Conservation (phyloP, 2,113 vertebrate species). For the Platichthys flesus region DNA sequence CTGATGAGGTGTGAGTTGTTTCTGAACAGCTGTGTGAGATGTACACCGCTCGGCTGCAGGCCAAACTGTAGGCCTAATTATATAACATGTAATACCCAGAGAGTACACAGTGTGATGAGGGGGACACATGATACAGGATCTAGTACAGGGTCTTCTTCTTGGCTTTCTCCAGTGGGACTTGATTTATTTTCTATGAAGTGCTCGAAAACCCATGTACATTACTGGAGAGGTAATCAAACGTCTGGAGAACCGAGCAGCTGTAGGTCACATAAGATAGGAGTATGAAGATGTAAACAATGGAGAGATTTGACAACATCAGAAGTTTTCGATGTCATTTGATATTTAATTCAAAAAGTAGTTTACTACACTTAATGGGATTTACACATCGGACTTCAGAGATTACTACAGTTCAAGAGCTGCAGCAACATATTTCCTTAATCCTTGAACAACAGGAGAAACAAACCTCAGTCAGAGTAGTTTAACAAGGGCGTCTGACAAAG, state of each 20-base stretch:
- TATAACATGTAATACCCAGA: slow-evolving; percentile 32
- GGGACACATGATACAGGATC: slow-evolving; percentile 52
- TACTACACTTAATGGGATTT: background rate
- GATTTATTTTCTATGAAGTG: slow-evolving; percentile 29
- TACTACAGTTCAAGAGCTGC: background rate
- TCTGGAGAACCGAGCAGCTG: background rate
- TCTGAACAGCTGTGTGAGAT: slow-evolving; percentile 48
- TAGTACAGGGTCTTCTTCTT: slow-evolving; percentile 7
- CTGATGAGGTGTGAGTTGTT: slow-evolving; percentile 1
- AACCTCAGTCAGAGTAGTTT: background rate
- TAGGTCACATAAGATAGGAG: background rate
- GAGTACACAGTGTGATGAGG: background rate
- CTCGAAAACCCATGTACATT: slow-evolving; percentile 15
- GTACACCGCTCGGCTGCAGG: background rate
- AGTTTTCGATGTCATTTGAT: too few relatives aligned
- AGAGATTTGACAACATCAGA: background rate
- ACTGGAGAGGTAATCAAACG: slow-evolving; percentile 6
- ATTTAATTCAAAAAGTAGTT: background rate
- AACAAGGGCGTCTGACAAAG: background rate
- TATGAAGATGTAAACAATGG: background rate
- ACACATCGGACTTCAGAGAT: background rate
- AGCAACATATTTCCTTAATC: background rate
- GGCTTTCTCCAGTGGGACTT: background rate
- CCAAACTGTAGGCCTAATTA: slow-evolving; percentile 41
- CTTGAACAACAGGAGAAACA: background rate